Percentiles rank a stretch among this genome's conserved stretches.
phyloP scores from a whole-genome alignment of 2,113 vertebrate genomes.

The Chrysemys picta region DNA sequence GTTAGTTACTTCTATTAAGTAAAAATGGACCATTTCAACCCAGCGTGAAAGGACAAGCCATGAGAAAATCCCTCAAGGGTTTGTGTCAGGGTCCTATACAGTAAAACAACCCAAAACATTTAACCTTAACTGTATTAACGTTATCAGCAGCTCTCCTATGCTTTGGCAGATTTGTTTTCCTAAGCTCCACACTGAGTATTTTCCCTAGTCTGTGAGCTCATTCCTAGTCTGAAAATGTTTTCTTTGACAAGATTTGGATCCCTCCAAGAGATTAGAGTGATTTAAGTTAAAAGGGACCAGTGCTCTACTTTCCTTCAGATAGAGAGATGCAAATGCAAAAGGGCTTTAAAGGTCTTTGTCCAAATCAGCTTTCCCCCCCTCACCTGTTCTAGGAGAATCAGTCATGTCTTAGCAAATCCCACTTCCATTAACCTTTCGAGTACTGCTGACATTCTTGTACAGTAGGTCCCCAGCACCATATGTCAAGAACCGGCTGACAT shows the following conservation, averaged over 20 bases:
- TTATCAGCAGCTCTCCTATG: neutral
- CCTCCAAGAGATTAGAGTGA: constrained; percentile 15
- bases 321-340: constrained; percentile 48
- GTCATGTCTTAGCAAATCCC: constrained; percentile 59
- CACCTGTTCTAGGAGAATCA: constrained; percentile 42
- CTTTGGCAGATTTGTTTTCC: neutral
- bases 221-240: constrained; percentile 28
- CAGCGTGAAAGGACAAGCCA: neutral
- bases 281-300: constrained; percentile 1
- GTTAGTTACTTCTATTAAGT: neutral
- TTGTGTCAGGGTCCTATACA: neutral
- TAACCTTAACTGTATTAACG: neutral
- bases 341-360: constrained; percentile 47
- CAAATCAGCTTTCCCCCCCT: neutral
- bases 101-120: neutral
- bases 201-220: neutral
- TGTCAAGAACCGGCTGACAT: constrained; percentile 46
- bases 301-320: constrained; percentile 20
- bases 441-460: constrained; percentile 21
- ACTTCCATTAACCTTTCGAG: constrained; percentile 68
- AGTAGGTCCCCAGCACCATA: constrained; percentile 25
- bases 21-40: neutral
- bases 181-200: neutral
- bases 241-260: constrained; percentile 18
- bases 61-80: neutral